A percentile compares a stretch with the other conserved stretches of the same genome.
phyloP scores from a whole-genome alignment of 2,797 vertebrate species.

The Fistularia tabacaria region DNA sequence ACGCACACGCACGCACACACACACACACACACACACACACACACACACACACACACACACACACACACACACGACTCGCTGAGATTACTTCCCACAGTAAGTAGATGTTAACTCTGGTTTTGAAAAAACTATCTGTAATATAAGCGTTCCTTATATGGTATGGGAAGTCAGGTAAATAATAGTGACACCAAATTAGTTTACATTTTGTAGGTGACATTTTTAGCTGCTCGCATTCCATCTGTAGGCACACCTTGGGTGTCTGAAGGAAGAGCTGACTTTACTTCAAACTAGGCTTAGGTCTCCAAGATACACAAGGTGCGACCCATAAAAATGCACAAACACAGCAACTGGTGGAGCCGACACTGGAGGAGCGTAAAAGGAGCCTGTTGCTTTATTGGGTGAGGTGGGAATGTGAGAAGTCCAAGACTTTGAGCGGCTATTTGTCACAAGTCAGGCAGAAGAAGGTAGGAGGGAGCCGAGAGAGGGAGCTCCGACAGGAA shows the following conservation, averaged over 20 bases:
- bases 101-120: too few relatives aligned
- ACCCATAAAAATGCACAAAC: slow-evolving; percentile 72
- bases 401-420: slow-evolving; percentile 73
- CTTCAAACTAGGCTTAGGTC: slow-evolving; percentile 25
- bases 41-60: too few relatives aligned
- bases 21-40: too few relatives aligned
- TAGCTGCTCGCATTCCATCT: slow-evolving; percentile 4
- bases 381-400: slow-evolving; percentile 75
- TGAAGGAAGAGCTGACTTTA: slow-evolving; percentile 29
- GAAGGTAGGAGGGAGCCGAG: neutral
- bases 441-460: slow-evolving; percentile 10
- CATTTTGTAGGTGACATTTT: slow-evolving; percentile 2
- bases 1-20: too few relatives aligned
- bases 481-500: slow-evolving; percentile 29
- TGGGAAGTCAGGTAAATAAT: slow-evolving; percentile 10
- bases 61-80: too few relatives aligned
- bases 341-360: slow-evolving; percentile 70
- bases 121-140: too few relatives aligned
- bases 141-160: too few relatives aligned
- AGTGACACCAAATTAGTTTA: neutral
- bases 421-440: slow-evolving; percentile 56
- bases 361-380: slow-evolving; percentile 68
- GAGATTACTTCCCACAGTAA: too few relatives aligned
- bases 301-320: slow-evolving; percentile 35
- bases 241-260: slow-evolving; percentile 3